Conservation (phyloP, 2,888 invertebrate species). For the Eristalinus aeneus region DNA sequence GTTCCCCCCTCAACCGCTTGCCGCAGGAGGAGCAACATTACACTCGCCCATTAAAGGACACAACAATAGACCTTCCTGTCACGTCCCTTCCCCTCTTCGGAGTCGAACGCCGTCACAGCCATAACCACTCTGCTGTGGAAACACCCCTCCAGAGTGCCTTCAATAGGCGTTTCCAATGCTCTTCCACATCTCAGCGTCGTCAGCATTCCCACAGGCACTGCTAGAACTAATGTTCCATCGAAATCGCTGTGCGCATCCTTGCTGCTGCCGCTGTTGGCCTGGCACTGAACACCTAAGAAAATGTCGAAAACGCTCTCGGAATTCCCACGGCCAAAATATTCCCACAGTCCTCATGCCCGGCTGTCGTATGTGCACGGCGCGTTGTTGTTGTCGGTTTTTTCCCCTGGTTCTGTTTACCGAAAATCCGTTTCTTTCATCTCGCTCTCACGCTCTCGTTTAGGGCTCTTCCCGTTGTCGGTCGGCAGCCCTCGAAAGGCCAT, state of each 20-base stretch:
- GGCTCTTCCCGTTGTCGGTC: neutral
- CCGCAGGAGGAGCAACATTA: neutral
- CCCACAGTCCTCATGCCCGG: constrained; percentile 76
- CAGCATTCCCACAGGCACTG: constrained; percentile 61
- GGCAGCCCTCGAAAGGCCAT: constrained; percentile 23
- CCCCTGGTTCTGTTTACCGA: constrained; percentile 44
- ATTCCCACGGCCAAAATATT: constrained; percentile 81
- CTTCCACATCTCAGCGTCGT: constrained; percentile 6
- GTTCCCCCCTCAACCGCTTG: neutral
- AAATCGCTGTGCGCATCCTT: constrained; percentile 24
- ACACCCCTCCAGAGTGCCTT: constrained; percentile 47
- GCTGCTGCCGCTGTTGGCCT: constrained; percentile 77
- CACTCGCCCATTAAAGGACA: neutral
- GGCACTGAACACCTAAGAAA: constrained; percentile 79
- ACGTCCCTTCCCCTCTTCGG: neutral
- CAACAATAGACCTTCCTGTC: neutral
- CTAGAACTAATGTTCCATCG: constrained; percentile 18
- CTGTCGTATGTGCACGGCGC: constrained; percentile 46
- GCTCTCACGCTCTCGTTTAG: neutral
- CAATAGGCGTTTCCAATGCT: constrained; percentile 62
- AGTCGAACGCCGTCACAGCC: neutral
- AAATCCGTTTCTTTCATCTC: neutral
- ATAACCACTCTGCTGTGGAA: constrained; percentile 23
- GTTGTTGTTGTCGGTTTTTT: constrained; percentile 45
- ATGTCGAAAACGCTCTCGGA: constrained; percentile 80